Base-by-base conservation (phyloP, 64 coral and sea anemone species). In the Actinia equina region DNA sequence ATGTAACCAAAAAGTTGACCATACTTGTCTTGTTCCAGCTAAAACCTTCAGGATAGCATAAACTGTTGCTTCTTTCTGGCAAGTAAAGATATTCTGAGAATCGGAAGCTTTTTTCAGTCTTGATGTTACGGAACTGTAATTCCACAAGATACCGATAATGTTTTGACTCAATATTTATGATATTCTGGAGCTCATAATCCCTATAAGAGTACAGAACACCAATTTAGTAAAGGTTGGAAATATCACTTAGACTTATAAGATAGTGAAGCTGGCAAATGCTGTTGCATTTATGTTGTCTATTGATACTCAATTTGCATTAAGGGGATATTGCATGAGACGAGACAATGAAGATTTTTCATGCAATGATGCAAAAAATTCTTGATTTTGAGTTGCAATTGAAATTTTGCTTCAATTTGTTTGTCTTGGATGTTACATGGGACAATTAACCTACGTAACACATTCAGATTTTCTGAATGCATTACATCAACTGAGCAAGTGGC, bases 21-120 rank as follows among this genome's bases (percentile, higher is more conserved):
- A 86, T 83, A 16, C 89, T 89, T 23, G 59, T 87, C 44, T 92
- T 95, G 65, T 92, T 95, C 94, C 87, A 95, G 18, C 46, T 82
- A 65, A 95, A 86, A 18, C 90, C 90, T 89, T 87, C 94, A 22
- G 94, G 94, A 44, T 71, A 87, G 53, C 94, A 95, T 19, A 95
- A 51, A 7, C 41, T 25, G 7, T 3, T 9, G 12, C 82, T 65
- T 12, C 74, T 80, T 61, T 45, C 43, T 19, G 62, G 53, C 18
- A 44, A 63, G 56, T 95, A 95, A 10, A 95, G 81, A 92, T 95
- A 92, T 25, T 95, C 94, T 44, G 94, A 95, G 76, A 95, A 95
- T 61, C 90, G 60, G 22, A 89, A 83, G 69, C 8, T 77, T 70
- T 42, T 87, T 74, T 86, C 76, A 7, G 65, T 65, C 74, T 18